Percentiles rank a stretch among this genome's conserved stretches.
These are phyloP conservation scores for Bombus pyrosoma DNA, from an alignment of 1,140 invertebrate species.

Conservation along the genomic window DNA sequence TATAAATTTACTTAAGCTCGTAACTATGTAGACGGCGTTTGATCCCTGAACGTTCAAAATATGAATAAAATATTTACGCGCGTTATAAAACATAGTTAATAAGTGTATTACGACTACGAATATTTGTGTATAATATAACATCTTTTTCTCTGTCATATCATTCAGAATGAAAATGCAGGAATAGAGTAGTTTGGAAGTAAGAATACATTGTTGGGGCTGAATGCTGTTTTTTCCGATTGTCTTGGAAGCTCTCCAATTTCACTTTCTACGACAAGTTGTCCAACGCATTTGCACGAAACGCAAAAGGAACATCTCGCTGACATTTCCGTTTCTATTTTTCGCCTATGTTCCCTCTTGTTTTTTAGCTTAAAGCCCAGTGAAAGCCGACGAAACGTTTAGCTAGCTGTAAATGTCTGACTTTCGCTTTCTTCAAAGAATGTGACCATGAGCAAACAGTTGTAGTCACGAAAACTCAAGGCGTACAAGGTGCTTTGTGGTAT, in stretches of 20 bases:
- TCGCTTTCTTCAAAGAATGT: constrained; percentile 21
- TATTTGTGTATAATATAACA: too few species aligned
- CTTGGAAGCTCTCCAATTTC: constrained; percentile 33
- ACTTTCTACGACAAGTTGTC: constrained; percentile 29
- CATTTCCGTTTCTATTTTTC: background rate
- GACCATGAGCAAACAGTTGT: background rate
- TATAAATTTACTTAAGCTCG: too few species aligned
- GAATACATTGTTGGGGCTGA: too few species aligned
- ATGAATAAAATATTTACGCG: too few species aligned
- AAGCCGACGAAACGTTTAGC: background rate
- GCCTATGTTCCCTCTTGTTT: background rate
- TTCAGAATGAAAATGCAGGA: too few species aligned
- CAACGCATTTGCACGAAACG: background rate
- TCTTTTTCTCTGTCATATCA: too few species aligned
- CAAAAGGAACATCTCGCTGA: background rate
- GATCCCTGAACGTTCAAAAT: too few species aligned
- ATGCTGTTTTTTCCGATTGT: constrained; percentile 11
- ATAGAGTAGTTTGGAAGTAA: background rate
- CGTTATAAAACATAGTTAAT: too few species aligned
- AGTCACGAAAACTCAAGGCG: constrained; percentile 21
- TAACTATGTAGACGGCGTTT: too few species aligned
- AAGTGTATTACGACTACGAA: too few species aligned
- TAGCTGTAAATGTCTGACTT: constrained; percentile 35
- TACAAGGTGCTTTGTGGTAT: background rate
- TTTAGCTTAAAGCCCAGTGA: background rate